Conservation (phyloP, 2,113 vertebrate species). For the Girardinichthys multiradiatus region DNA sequence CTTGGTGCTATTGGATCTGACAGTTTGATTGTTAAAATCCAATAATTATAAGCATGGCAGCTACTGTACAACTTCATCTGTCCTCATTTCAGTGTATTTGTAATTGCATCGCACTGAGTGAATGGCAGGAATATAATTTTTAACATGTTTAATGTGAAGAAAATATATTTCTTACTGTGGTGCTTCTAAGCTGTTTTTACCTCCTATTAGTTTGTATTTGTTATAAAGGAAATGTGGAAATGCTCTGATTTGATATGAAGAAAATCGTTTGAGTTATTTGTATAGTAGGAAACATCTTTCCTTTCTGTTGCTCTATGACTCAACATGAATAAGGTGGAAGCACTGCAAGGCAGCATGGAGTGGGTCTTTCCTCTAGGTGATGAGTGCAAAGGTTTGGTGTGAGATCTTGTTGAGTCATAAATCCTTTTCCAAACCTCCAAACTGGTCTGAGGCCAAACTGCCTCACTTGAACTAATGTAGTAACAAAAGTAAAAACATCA, state of each 20-base stretch:
- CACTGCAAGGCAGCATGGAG: constrained; percentile 56
- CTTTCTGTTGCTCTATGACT: constrained; percentile 68
- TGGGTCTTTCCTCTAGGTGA: constrained; percentile 70
- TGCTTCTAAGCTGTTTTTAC: not conserved
- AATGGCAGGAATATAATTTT: not conserved
- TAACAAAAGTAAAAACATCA: no score
- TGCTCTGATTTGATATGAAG: constrained; percentile 52
- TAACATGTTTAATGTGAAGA: not conserved
- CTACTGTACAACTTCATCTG: not conserved
- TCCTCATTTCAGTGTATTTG: not conserved
- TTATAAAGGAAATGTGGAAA: not conserved
- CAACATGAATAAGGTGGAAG: constrained; percentile 72
- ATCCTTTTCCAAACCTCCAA: constrained; percentile 59
- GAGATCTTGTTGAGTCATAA: constrained; percentile 69
- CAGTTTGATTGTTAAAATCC: not conserved
- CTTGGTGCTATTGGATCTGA: no score
- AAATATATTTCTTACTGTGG: not conserved
- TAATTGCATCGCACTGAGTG: not conserved
- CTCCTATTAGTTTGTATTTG: not conserved
- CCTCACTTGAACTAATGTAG: constrained; percentile 4
- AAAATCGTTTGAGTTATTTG: constrained; percentile 76
- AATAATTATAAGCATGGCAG: not conserved
- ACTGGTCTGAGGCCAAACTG: constrained; percentile 39
- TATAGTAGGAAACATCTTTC: constrained; percentile 67
- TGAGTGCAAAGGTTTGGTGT: constrained; percentile 60